Base-by-base conservation (phyloP, 2,113 vertebrate species). In the Rhinolophus ferrumequinum region DNA sequence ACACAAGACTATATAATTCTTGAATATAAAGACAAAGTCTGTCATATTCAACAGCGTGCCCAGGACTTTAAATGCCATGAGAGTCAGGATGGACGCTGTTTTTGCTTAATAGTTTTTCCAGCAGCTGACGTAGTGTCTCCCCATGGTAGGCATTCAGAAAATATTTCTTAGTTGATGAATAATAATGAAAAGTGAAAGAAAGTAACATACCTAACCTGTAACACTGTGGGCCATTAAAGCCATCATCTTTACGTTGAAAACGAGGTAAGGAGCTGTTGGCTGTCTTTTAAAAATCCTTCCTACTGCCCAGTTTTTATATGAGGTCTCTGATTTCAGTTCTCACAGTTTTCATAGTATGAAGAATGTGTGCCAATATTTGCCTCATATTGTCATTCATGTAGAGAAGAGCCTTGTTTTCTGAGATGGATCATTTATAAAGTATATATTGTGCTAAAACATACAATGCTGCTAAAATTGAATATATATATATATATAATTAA, bases 161-260 rank as follows among this genome's bases (percentile, higher is more conserved):
- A 79, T 66, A 56, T 58, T 90, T 82, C 38, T 56, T 8, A 56
- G 41, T 52, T 52, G 1, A 73, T n/a, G 22, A 87, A 75, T 88
- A 92, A 84, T 35, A 84, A 38, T 77, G 11, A 72, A 38, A 90
- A 64, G 33, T 64, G 22, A 76, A 96, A 93, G 41, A 83, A 77
- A 14, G 0, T 6, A 72, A 41, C 21, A 54, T 41, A 13, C 44
- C 14, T 90, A n/a, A 30, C 1, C 1, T 67, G 14, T 58, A 94
- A 90, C 3, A 58, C 41, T 38, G 11, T 69, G 0, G 6, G 15
- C 0, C 19, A 26, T 58, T 80, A 84, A 69, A 75, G 75, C 12
- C n/a, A 52, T 19, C 80, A 58, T 69, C 19, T 66, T 8, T 9
- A 44, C 7, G 11, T 22, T 87, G 44, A 81, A 90, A 96, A 76